phyloP scores from a whole-genome alignment of 2,888 invertebrate genomes.

The Venusia cambrica region DNA sequence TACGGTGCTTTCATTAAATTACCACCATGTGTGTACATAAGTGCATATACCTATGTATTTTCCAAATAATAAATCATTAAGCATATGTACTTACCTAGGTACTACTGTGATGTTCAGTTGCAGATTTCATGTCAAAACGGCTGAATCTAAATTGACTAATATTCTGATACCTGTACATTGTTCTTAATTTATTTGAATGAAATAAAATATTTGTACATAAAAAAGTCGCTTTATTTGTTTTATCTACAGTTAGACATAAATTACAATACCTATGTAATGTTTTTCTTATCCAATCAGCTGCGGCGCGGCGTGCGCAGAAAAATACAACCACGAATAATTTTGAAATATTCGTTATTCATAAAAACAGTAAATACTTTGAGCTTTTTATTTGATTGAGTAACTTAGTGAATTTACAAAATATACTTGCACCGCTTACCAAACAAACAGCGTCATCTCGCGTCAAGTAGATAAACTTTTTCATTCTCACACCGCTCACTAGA shows the following conservation, averaged over 20 bases:
- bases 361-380: conserved; percentile 19
- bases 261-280: conserved; percentile 77
- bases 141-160: no score
- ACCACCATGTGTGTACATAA: no score
- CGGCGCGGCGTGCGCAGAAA: conserved; percentile 52
- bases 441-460: conserved; percentile 34
- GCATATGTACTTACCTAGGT: no score
- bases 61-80: no score
- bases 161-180: no score
- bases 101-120: no score
- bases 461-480: conserved; percentile 24
- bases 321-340: conserved; percentile 28
- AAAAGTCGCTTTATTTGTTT: conserved; percentile 75
- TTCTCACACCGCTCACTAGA: conserved; percentile 22
- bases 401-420: conserved; percentile 23
- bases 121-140: no score
- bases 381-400: conserved; percentile 27
- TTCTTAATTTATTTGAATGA: conserved; percentile 19
- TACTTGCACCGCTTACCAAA: conserved; percentile 35
- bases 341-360: conserved; percentile 19
- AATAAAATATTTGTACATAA: conserved; percentile 61
- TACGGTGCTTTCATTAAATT: no score
- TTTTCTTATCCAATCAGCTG: conserved; percentile 53
- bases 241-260: conserved; percentile 81
- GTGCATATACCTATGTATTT: no score